Base-by-base conservation (phyloP, 2,113 vertebrate genomes). In the Vulpes vulpes region DNA sequence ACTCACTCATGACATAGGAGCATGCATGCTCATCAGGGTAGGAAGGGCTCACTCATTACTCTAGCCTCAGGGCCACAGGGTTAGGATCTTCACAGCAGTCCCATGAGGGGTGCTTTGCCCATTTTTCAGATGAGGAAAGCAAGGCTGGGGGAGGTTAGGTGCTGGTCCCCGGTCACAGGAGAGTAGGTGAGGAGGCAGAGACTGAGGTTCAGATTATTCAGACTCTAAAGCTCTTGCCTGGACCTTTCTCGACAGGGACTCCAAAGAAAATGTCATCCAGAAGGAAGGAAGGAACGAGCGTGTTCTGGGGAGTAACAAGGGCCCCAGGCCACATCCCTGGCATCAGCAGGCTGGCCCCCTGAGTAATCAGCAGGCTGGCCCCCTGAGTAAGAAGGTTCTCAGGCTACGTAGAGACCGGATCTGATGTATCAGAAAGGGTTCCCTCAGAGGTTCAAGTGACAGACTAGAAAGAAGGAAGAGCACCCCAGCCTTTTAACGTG, bases 181-280 rank as follows among this genome's bases (percentile, higher is more conserved):
- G 38, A 79, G 22, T 5, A 67, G 30, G 30, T 10, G 17, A 43
- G 8, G 16, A 64, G 51, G 38, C 19, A 16, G 15, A 86, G 59
- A 53, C 16, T 79, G 60, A 9, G 19, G 62, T 92, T 15, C 25
- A 14, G 78, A 55, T n/a, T 51, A 71, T 55, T 83, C 27, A 12
- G 16, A 67, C 67, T 79, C 55, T 49, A 22, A 64, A 80, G 14
- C 12, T 57, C 19, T 55, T 64, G 25, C 43, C 51, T 2, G 10
- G 53, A 22, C 30, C 67, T 81, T 92, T 97, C 59, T 81, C 25
- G 65, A 38, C 49, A 90, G 32, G 9, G 53, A 38, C 57, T 53
- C 16, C 9, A 57, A 59, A 88, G 53, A 78, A 95, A 89, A 94
- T 65, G 60, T 51, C 53, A 85, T 30, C 49, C 83, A 80, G 65